These are phyloP conservation scores for Rhinichthys klamathensis DNA, from an alignment of 2,113 vertebrate genomes.

Conservation along the genomic window DNA sequence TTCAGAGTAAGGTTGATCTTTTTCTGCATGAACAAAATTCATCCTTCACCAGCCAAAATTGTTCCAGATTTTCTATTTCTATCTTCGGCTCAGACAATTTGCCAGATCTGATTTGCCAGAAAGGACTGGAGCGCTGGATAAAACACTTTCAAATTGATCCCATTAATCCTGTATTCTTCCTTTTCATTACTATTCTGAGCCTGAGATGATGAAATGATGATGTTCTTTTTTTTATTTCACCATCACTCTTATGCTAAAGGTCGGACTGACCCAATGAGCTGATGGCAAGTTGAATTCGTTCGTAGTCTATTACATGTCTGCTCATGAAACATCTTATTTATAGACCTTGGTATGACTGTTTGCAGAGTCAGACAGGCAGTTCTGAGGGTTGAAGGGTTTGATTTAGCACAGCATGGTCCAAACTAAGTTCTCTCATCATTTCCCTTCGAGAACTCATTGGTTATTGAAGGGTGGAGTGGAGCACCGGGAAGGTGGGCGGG, in stretches of 20 bases:
- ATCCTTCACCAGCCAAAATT: neutral
- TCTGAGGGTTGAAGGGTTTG: neutral
- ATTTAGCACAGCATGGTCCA: neutral
- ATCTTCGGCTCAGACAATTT: neutral
- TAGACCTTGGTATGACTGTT: neutral
- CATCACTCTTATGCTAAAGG: neutral
- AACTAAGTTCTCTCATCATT: conserved; percentile 11
- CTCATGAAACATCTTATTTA: neutral
- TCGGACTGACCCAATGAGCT: neutral
- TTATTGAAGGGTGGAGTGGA: conserved; percentile 44
- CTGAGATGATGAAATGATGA: neutral
- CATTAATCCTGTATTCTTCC: neutral
- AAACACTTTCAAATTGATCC: conserved; percentile 1
- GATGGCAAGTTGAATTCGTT: neutral
- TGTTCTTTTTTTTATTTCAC: neutral
- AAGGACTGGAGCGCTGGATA: neutral
- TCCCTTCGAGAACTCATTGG: neutral
- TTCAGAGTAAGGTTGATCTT: neutral
- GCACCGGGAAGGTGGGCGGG: conserved; percentile 67
- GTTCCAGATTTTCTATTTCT: neutral
- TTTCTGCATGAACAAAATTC: neutral
- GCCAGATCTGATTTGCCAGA: neutral
- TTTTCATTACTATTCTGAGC: neutral
- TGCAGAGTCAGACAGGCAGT: no score
- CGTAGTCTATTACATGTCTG: neutral